Conservation (phyloP, 2,888 invertebrate genomes). For the Drosophila diplacantha region DNA sequence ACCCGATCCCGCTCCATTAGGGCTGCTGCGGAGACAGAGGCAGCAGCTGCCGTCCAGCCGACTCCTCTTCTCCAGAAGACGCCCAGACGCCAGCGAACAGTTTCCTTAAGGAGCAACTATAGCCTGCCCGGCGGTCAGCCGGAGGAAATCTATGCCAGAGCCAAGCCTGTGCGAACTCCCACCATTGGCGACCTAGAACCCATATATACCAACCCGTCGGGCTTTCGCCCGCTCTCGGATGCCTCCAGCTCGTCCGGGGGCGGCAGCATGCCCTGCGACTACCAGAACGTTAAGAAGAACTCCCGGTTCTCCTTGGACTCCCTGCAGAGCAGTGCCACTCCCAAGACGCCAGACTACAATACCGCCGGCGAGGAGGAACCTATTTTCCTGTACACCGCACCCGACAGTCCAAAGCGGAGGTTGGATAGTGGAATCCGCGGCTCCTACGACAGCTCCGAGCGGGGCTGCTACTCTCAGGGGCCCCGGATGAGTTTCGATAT, state of each 20-base stretch:
- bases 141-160: slow-evolving; percentile 70
- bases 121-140: slow-evolving; percentile 53
- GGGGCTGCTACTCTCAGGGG: slow-evolving; percentile 65
- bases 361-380: slow-evolving; percentile 75
- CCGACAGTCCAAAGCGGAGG: slow-evolving; percentile 74
- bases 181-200: slow-evolving; percentile 74
- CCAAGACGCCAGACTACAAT: slow-evolving; percentile 76
- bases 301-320: slow-evolving; percentile 77
- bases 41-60: slow-evolving; percentile 48
- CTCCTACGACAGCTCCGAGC: slow-evolving; percentile 70
- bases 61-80: slow-evolving; percentile 11
- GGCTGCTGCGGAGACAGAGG: slow-evolving; percentile 72
- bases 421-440: slow-evolving; percentile 70
- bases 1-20: slow-evolving; percentile 77
- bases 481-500: slow-evolving; percentile 73
- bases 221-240: slow-evolving; percentile 75
- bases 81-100: slow-evolving; percentile 69
- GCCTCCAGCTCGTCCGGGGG: slow-evolving; percentile 74
- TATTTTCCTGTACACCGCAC: slow-evolving; percentile 76
- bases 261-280: slow-evolving; percentile 73
- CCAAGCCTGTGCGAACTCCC: slow-evolving; percentile 74
- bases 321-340: slow-evolving; percentile 76
- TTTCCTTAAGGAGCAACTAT: slow-evolving; percentile 72
- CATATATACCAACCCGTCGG: slow-evolving; percentile 64
- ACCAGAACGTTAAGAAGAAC: slow-evolving; percentile 74